Percentiles rank a stretch among this genome's conserved stretches.
Evolutionary conservation across 2,113 vertebrate species (phyloP).

Genomic region (Anhinga rufa): DNA sequence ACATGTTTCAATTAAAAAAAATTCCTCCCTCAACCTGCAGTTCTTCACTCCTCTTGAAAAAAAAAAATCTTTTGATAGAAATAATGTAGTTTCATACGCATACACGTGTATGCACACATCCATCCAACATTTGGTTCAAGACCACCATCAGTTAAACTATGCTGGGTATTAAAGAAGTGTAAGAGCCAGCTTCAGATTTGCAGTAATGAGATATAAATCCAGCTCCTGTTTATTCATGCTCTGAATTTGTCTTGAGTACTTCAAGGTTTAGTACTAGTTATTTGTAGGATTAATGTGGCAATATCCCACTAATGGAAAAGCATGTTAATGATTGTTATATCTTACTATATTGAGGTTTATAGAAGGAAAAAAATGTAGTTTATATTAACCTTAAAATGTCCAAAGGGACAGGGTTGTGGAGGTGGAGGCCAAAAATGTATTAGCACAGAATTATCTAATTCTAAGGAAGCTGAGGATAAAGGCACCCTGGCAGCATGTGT

Average conservation of each 20-base stretch:
- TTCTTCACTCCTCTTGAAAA: background rate
- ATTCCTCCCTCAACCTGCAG: background rate
- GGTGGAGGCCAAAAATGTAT: background rate
- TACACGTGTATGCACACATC: background rate
- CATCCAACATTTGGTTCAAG: background rate
- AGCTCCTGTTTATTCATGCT: background rate
- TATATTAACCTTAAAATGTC: background rate
- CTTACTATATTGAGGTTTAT: background rate
- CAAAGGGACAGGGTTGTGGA: background rate
- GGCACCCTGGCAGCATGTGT: rapidly evolving
- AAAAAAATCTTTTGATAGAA: background rate
- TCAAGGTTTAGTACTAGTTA: background rate
- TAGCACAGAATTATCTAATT: background rate
- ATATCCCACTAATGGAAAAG: background rate
- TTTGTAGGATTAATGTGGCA: background rate
- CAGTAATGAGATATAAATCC: background rate
- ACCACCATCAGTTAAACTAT: background rate
- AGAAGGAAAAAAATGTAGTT: background rate
- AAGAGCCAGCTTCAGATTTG: background rate
- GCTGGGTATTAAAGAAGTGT: background rate
- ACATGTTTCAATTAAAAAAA: background rate
- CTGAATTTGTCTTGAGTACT: background rate
- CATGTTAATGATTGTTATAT: background rate
- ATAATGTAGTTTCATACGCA: background rate
- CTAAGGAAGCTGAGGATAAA: background rate